Conservation (phyloP, 30 jellyfish, hydroid and myxozoan genomes). For the Aurelia coerulea region DNA sequence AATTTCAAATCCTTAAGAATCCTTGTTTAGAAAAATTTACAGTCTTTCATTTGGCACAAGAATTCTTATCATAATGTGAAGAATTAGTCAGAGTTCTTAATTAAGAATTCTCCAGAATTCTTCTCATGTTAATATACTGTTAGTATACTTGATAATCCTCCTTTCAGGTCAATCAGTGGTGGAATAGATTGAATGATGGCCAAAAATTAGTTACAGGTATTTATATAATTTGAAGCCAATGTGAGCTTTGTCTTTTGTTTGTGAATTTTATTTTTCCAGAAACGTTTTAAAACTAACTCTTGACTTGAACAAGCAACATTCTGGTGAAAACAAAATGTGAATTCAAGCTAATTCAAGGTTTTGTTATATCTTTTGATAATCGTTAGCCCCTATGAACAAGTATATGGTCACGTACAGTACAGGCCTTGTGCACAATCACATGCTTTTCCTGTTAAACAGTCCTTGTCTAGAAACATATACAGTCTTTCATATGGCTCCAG, state of each 20-base stretch:
- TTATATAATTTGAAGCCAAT: background rate
- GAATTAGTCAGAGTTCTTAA: no score
- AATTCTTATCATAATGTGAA: no score
- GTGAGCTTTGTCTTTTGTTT: background rate
- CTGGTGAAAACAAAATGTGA: background rate
- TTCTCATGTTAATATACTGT: no score
- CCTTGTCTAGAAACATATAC: no score
- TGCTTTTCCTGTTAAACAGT: no score
- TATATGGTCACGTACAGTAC: no score
- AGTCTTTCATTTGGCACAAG: no score
- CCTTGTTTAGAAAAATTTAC: no score
- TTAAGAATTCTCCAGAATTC: no score
- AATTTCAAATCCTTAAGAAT: background rate
- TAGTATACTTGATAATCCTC: background rate
- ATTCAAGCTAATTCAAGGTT: background rate
- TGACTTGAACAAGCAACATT: background rate
- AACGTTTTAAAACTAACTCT: background rate
- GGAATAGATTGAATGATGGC: slow-evolving; percentile 90
- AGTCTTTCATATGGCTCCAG: no score
- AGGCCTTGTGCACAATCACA: no score
- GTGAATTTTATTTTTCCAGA: background rate
- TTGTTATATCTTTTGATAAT: background rate
- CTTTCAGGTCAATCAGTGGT: slow-evolving; percentile 83
- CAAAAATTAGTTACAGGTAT: slow-evolving; percentile 79
- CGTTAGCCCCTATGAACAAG: background rate